These are phyloP conservation scores for Saccopteryx leptura DNA, from an alignment of 2,113 vertebrate genomes.

Conservation along the genomic window DNA sequence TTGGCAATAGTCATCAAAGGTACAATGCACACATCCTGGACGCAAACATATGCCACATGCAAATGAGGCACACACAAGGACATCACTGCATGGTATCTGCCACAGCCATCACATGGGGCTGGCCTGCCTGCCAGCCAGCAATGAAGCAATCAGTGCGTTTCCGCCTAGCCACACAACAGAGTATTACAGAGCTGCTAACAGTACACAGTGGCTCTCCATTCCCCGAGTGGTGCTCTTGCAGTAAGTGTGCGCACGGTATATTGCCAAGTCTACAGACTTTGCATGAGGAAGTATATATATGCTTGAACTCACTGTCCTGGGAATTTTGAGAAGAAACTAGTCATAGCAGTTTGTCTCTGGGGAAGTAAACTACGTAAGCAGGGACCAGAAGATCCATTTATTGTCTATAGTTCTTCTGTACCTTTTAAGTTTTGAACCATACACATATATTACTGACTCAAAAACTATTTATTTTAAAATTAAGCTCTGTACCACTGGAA, in stretches of 20 bases:
- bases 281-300: neutral
- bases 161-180: neutral
- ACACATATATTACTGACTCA: neutral
- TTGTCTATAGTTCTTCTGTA: neutral
- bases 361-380: neutral
- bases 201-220: neutral
- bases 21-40: neutral
- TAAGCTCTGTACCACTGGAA: neutral
- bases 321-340: neutral
- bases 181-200: neutral
- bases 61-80: neutral
- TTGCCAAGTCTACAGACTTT: neutral
- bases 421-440: constrained; percentile 5
- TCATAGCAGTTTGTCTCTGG: neutral
- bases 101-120: neutral
- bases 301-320: neutral
- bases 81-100: neutral
- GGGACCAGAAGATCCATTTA: neutral
- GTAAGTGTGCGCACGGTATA: neutral
- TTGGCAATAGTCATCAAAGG: neutral
- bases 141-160: neutral
- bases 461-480: constrained; percentile 15
- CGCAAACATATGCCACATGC: neutral
- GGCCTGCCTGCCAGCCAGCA: neutral
- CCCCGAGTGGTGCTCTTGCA: neutral